phyloP scores from a whole-genome alignment of 2,113 vertebrate species.

The Dinomys branickii region DNA sequence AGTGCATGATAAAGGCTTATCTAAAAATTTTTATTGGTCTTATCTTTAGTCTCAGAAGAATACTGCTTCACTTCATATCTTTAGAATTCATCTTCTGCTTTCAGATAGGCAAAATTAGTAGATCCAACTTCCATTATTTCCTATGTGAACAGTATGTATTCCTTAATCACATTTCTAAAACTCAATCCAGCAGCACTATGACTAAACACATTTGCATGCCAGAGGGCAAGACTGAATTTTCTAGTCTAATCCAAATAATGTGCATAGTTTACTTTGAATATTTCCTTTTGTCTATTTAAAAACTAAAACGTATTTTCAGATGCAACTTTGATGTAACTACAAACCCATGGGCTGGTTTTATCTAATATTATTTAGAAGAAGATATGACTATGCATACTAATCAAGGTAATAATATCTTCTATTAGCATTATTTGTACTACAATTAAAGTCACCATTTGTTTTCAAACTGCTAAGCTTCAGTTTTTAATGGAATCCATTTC shows the following conservation, averaged over 20 bases:
- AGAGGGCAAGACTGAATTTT: slow-evolving; percentile 19
- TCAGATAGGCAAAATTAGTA: background rate
- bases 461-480: slow-evolving; percentile 51
- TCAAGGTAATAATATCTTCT: slow-evolving; percentile 76
- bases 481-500: slow-evolving; percentile 45
- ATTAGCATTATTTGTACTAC: slow-evolving; percentile 74
- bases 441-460: slow-evolving; percentile 80
- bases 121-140: background rate
- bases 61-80: background rate
- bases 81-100: slow-evolving; percentile 30
- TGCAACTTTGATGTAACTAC: slow-evolving; percentile 70
- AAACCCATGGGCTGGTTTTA: slow-evolving; percentile 57
- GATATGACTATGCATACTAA: slow-evolving; percentile 53
- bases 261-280: slow-evolving; percentile 29
- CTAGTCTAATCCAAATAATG: background rate
- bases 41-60: background rate
- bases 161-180: background rate
- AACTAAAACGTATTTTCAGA: slow-evolving; percentile 57
- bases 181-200: background rate
- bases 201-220: background rate
- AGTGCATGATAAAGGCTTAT: background rate
- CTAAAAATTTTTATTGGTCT: background rate
- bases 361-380: slow-evolving; percentile 62
- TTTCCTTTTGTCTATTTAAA: slow-evolving; percentile 59
- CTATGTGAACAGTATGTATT: background rate